Base-by-base conservation (phyloP, 2,113 vertebrate species). In the Leucoraja erinaceus region DNA sequence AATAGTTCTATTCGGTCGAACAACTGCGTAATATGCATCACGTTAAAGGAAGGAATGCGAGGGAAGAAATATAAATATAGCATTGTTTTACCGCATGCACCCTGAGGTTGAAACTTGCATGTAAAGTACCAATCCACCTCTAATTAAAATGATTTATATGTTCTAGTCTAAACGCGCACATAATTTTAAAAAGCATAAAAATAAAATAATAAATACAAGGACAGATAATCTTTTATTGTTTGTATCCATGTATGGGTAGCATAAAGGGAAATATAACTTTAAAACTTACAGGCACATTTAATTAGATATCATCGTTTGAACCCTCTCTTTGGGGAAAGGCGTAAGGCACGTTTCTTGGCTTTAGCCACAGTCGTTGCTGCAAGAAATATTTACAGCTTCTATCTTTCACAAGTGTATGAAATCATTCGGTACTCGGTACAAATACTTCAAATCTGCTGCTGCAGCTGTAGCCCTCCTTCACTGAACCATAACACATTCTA, bases 241-340 rank as follows among this genome's bases (percentile, higher is more conserved):
- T 72, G 68, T 28, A 91, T 91, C 90, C 11, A 68, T 91, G 66
- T 72, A 54, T 72, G 38, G 68, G 90, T 91, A 91, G 90, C 38
- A 72, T 91, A 91, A 72, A 91, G 4, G 68, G 90, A 91, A 91
- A 91, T 91, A 72, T 91, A 91, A 91, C 72, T 91, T 91, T 91
- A 47, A 91, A 91, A 88, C 72, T 54, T 91, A 91, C 90, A 88
- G 61, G 83, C 83, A 91, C 90, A 91, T 91, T 91, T 91, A 91
- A 88, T 91, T 91, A 72, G 90, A 74, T 74, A 91, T 72, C 90
- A 91, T 72, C 22, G 33, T 54, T 91, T 72, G 38, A 25, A 68
- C 14, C 72, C 28, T 91, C 90, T 47, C 66, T 38, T 91, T 68
- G 47, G 8, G 8, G 33, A 63, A 63, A 88, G 83, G 81, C 81